These are phyloP conservation scores for Thomomys bottae DNA, from an alignment of 2,113 vertebrate species.

Conservation along the genomic window DNA sequence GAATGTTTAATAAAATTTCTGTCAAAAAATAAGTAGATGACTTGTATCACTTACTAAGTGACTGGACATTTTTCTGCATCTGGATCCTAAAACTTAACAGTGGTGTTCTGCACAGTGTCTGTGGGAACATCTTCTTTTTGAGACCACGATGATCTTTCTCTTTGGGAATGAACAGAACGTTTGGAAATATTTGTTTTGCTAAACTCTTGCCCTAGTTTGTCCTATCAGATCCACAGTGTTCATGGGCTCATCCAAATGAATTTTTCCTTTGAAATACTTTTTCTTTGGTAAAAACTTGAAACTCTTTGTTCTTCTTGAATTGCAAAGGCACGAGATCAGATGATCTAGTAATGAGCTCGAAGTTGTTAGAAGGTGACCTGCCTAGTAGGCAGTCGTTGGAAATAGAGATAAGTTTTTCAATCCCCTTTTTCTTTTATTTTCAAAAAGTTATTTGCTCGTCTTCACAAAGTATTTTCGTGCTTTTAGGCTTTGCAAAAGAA, in stretches of 20 bases:
- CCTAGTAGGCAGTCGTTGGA: background rate
- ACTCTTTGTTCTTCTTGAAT: background rate
- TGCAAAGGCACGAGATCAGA: background rate
- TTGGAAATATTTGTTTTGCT: background rate
- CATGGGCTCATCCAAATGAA: background rate
- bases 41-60: background rate
- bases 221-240: background rate
- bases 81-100: background rate
- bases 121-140: background rate
- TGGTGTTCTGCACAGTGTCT: background rate
- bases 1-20: background rate
- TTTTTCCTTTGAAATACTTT: background rate
- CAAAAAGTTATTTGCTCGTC: background rate
- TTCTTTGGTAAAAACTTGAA: slow-evolving; percentile 14
- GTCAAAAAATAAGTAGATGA: background rate
- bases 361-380: no score
- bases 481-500: background rate
- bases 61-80: background rate
- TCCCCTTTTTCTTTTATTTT: background rate
- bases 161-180: background rate
- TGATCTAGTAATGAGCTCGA: background rate
- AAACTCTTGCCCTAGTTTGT: background rate
- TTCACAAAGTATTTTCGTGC: slow-evolving; percentile 8
- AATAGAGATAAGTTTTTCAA: background rate
- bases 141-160: background rate